These are phyloP conservation scores for Cheirogaleus medius DNA, from an alignment of 2,113 vertebrate genomes.

Conservation along the genomic window DNA sequence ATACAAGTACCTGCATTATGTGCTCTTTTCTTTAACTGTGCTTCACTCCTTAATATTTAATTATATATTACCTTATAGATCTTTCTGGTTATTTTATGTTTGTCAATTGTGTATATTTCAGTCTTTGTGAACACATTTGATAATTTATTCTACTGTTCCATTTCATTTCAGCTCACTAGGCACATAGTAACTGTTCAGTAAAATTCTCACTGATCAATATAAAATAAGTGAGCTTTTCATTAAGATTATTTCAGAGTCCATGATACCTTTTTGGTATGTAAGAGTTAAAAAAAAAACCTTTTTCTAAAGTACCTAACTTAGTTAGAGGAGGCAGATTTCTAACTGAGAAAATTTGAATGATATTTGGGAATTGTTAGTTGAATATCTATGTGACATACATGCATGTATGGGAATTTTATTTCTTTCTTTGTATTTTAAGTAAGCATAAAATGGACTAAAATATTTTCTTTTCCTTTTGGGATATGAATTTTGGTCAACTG, in stretches of 20 bases:
- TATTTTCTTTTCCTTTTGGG: slow-evolving; percentile 23
- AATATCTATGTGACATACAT: not conserved
- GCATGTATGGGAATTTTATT: not conserved
- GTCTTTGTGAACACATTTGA: not conserved
- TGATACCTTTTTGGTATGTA: not conserved
- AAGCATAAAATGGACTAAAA: not conserved
- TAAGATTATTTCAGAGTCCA: slow-evolving; percentile 15
- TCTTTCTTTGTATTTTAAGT: slow-evolving; percentile 9
- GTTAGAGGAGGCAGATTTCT: not conserved
- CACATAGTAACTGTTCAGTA: not conserved
- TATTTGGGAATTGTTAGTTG: not conserved
- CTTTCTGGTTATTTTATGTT: not conserved
- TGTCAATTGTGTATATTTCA: not conserved
- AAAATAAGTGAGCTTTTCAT: not conserved
- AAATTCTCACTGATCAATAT: not conserved
- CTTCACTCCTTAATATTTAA: not conserved
- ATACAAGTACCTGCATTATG: not conserved
- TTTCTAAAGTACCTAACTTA: not conserved
- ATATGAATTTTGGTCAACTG: not conserved
- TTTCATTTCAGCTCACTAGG: not conserved
- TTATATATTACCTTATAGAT: not conserved
- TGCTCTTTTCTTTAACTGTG: not conserved
- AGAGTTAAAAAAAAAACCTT: not conserved
- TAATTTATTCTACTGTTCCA: not conserved
- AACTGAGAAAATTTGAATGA: not conserved